Percentiles rank a stretch among this genome's conserved stretches.
These are phyloP conservation scores for Caenorhabditis japonica DNA, from an alignment of 2,888 invertebrate genomes.

Conservation along the genomic window DNA sequence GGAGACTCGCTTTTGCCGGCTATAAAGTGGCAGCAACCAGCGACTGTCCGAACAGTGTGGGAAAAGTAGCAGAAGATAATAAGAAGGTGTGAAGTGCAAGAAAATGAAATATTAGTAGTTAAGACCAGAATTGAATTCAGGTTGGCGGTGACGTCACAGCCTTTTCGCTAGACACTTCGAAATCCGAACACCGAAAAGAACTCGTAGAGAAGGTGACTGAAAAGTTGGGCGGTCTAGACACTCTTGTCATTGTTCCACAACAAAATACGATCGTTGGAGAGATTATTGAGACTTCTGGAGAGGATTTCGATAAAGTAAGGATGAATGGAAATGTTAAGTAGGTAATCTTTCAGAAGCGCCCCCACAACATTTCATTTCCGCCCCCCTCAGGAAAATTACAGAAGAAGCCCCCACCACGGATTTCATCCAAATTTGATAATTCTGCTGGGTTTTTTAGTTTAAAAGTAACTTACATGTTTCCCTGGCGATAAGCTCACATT, in stretches of 20 bases:
- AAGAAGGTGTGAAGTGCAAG: conserved; percentile 48
- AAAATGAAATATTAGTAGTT: not conserved
- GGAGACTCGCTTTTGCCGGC: conserved; percentile 65
- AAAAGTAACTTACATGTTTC: too few species aligned
- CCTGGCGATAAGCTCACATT: too few species aligned
- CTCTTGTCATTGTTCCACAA: conserved; percentile 58
- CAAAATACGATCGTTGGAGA: conserved; percentile 67
- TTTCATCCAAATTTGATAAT: too few species aligned
- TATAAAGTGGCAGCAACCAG: conserved; percentile 57
- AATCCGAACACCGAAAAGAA: conserved; percentile 51
- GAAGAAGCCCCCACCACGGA: too few species aligned
- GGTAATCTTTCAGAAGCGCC: too few species aligned
- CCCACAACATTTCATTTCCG: too few species aligned
- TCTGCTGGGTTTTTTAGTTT: too few species aligned
- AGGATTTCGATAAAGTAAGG: conserved; percentile 48
- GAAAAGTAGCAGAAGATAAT: conserved; percentile 58
- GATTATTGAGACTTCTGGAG: conserved; percentile 52
- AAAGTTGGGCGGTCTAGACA: conserved; percentile 53
- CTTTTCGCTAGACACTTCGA: conserved; percentile 48
- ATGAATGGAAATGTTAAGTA: too few species aligned
- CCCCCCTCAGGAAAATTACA: too few species aligned
- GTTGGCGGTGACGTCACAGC: conserved; percentile 58
- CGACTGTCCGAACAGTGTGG: conserved; percentile 52
- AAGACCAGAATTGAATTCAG: conserved; percentile 33
- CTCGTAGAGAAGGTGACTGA: conserved; percentile 49